Conservation (phyloP, 2,797 vertebrate species). For the Pyrocephalus nanus region DNA sequence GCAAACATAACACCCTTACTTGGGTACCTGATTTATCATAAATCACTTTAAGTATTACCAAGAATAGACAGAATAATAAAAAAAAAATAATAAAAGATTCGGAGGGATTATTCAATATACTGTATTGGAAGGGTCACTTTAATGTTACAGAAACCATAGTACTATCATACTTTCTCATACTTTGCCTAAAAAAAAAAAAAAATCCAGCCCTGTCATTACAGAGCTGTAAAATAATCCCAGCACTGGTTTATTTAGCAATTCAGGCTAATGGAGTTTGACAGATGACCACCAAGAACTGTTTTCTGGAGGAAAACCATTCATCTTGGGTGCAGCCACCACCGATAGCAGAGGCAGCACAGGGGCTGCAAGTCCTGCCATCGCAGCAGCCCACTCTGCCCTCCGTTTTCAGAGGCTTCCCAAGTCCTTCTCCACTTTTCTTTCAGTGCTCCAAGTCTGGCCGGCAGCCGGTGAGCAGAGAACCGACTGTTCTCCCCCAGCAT, state of each 20-base stretch:
- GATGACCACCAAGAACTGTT: slow-evolving; percentile 10
- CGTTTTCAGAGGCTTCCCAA: not conserved
- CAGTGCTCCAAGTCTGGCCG: not conserved
- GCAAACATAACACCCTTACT: not conserved
- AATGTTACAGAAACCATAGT: not conserved
- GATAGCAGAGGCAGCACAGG: not conserved
- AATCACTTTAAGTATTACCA: not conserved
- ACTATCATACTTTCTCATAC: not conserved
- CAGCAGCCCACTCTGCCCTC: not conserved
- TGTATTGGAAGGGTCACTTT: not conserved
- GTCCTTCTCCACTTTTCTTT: not conserved
- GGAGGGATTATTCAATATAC: not conserved
- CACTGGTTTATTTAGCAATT: not conserved
- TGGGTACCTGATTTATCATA: not conserved
- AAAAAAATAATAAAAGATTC: not conserved
- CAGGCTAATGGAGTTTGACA: not conserved
- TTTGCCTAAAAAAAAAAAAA: not conserved
- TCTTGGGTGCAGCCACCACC: not conserved
- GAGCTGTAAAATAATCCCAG: slow-evolving; percentile 15
- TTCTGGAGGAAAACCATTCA: slow-evolving; percentile 11
- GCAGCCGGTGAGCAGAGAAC: not conserved
- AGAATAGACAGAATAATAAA: not conserved
- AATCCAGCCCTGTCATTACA: not conserved
- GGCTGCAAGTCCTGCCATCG: not conserved
- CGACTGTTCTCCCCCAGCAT: not conserved